Evolutionary conservation across 2,797 vertebrate genomes (phyloP), one percentile per base, ranked within the genome.

Genomic region (Sebastes reedi): DNA sequence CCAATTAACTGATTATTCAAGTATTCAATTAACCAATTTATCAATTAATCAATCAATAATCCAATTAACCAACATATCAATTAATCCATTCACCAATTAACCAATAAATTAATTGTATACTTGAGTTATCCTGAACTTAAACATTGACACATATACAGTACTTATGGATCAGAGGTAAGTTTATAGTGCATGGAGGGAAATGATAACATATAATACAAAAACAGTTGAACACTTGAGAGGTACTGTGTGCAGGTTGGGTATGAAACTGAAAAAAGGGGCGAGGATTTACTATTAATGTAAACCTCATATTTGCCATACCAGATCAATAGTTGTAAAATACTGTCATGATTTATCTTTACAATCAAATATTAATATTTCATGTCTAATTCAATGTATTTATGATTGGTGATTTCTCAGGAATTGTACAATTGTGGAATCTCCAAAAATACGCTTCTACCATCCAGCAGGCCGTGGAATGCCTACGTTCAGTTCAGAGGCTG

Each of bases 121-220:
- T 54, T 7, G 30, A 81, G 36, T 76, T 55, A 29, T 50, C 9
- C 32, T 52, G 32, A 82, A 64, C 18, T 61, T 72, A 67, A 66
- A 82, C 76, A 81, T 32, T 14, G 60, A 76, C 54, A 50, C 62
- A 82, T 34, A 46, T 84, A 83, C 79, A 88, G 82, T 87, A 90
- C 87, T 87, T 85, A 50, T 79, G 67, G 59, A 83, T 77, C 36
- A 72, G 87, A 91, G 84, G 86, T 92, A 85, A 68, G 55, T 79
- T 85, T 69, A 85, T 84, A 73, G 70, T 77, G 59, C 24, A 30
- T 76, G 32, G 56, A 76, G 59, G 68, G 64, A 81, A 75, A 50
- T 46, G 14, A 61, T 59, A 42, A 77, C 11, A 67, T 75, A 52
- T 11, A 55, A 59, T 14, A 69, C 22, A 83, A 69, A 46, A 80